Percentiles rank a stretch among this genome's conserved stretches.
These are phyloP conservation scores for Phallusia fumigata DNA, from an alignment of 23 tunicate genomes.

Conservation along the genomic window DNA sequence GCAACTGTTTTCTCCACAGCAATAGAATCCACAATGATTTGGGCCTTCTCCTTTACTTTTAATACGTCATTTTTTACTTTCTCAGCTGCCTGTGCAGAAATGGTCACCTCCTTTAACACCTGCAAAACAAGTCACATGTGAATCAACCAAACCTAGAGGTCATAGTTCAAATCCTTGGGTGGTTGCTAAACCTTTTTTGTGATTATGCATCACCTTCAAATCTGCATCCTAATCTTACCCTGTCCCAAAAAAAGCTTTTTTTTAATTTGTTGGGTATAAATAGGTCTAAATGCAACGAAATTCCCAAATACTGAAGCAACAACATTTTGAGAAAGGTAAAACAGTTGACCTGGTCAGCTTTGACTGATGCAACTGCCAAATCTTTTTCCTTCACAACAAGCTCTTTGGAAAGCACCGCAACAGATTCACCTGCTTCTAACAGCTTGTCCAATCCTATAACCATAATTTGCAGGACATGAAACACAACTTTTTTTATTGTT, in stretches of 20 bases:
- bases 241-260: no score
- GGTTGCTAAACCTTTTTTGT: no score
- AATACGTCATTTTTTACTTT: constrained; percentile 91
- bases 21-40: constrained; percentile 87
- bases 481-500: no score
- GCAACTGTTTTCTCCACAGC: constrained; percentile 86
- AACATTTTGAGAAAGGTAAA: no score
- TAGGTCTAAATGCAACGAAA: no score
- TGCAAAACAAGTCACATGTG: constrained; percentile 9
- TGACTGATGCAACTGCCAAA: constrained; percentile 89
- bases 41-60: constrained; percentile 97
- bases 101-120: constrained; percentile 96
- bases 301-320: no score
- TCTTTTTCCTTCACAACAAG: constrained; percentile 94
- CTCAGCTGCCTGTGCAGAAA: constrained; percentile 95
- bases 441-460: constrained; percentile 90
- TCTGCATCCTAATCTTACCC: not conserved
- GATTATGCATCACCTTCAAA: not conserved
- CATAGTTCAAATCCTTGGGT: no score
- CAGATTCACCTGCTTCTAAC: constrained; percentile 96
- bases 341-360: constrained; percentile 74
- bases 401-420: constrained; percentile 83
- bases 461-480: no score
- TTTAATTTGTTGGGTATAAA: no score
- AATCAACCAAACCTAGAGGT: no score